Evolutionary conservation across 2,888 invertebrate species (phyloP).

Genomic region (Folsomia candida): DNA sequence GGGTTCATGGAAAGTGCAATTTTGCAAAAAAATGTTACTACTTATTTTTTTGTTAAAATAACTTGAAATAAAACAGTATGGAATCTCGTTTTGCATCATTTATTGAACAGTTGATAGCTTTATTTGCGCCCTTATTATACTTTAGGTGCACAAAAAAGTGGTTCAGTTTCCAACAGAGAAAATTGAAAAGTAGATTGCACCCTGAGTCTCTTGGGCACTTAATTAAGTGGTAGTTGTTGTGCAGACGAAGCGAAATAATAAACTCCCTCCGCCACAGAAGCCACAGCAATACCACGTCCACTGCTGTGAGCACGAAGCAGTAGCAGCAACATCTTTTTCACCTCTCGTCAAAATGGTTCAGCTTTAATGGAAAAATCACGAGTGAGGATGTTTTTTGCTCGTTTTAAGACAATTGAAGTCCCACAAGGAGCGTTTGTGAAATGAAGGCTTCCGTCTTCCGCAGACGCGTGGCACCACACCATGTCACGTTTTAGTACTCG

Average conservation of each 20-base stretch:
- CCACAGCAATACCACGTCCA: too few species aligned
- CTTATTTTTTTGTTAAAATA: background rate
- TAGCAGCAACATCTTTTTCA: background rate
- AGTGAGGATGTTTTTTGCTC: background rate
- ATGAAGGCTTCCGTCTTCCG: background rate
- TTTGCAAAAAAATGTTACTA: background rate
- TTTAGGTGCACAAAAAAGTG: background rate
- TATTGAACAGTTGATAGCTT: too few species aligned
- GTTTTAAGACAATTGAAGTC: background rate
- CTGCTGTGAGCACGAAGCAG: too few species aligned
- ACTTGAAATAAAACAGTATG: too few species aligned
- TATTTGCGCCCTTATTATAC: background rate
- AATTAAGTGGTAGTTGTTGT: background rate
- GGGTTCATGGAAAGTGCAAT: background rate
- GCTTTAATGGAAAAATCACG: conserved; percentile 18
- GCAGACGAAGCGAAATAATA: background rate
- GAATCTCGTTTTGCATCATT: too few species aligned
- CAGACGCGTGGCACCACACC: background rate
- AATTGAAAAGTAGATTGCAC: conserved; percentile 1
- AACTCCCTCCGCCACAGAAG: background rate
- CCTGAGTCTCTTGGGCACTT: background rate
- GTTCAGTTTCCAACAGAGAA: conserved; percentile 1
- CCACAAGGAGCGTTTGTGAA: background rate
- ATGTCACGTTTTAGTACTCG: background rate
- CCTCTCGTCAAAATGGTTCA: background rate